Percentiles rank a stretch among this genome's conserved stretches.
Conservation (phyloP, 2,113 vertebrate species). For the Leptodactylus fuscus region DNA sequence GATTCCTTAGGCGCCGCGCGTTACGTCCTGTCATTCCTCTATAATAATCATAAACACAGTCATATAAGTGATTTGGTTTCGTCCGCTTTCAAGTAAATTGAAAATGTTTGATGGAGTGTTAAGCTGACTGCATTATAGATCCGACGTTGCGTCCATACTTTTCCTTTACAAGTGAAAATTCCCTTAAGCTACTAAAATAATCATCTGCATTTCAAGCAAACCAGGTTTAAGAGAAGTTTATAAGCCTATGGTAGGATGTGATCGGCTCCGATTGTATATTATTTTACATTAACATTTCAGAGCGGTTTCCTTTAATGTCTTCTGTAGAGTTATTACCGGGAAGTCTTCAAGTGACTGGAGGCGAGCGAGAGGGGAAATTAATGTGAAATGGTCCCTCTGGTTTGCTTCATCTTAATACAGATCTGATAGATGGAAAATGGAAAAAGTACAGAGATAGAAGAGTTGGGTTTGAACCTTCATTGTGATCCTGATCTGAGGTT, state of each 20-base stretch:
- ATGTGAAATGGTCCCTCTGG: neutral
- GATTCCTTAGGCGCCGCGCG: neutral
- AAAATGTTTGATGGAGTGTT: slow-evolving; percentile 67
- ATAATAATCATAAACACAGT: slow-evolving; percentile 60
- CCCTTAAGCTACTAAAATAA: slow-evolving; percentile 66
- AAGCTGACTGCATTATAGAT: slow-evolving; percentile 64
- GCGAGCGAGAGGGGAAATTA: neutral
- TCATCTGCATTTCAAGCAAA: slow-evolving; percentile 70
- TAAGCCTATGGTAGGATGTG: slow-evolving; percentile 52
- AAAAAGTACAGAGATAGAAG: neutral
- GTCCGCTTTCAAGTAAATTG: slow-evolving; percentile 67
- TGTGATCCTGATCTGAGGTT: neutral
- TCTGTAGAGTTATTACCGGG: slow-evolving; percentile 12
- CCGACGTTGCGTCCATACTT: slow-evolving; percentile 66
- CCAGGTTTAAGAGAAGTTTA: slow-evolving; percentile 63
- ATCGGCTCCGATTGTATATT: slow-evolving; percentile 45
- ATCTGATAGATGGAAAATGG: neutral
- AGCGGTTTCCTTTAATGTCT: slow-evolving; percentile 38
- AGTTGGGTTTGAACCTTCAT: neutral
- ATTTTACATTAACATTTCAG: neutral
- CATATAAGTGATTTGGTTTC: slow-evolving; percentile 62
- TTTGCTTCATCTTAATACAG: neutral
- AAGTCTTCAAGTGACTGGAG: neutral
- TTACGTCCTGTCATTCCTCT: neutral
- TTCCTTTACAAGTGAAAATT: slow-evolving; percentile 61